These are phyloP conservation scores for Dipodomys spectabilis DNA, from an alignment of 2,113 vertebrate species.

Conservation along the genomic window DNA sequence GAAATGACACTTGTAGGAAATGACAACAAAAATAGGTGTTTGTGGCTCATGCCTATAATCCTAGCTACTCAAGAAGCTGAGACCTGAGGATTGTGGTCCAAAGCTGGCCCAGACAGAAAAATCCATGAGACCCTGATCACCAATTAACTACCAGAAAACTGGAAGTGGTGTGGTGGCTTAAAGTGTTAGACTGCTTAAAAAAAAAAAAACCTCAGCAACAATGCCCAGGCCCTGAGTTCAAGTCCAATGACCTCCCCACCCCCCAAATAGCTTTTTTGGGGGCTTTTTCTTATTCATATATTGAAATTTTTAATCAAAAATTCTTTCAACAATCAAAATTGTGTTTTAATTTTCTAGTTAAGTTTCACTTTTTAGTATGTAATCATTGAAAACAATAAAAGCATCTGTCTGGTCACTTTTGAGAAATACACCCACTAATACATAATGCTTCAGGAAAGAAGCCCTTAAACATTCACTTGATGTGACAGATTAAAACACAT, in stretches of 20 bases:
- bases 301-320: background rate
- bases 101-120: too few species aligned
- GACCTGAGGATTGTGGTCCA: too few species aligned
- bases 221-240: too few species aligned
- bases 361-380: background rate
- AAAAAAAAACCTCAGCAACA: too few species aligned
- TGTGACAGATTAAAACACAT: background rate
- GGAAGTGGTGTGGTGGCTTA: too few species aligned
- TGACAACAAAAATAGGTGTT: too few species aligned
- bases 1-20: background rate
- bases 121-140: too few species aligned
- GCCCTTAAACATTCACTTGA: background rate
- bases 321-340: background rate
- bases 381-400: conserved; percentile 9
- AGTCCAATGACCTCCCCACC: too few species aligned
- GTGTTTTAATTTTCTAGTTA: background rate
- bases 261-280: background rate
- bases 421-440: background rate
- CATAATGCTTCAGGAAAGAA: background rate
- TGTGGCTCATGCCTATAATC: too few species aligned
- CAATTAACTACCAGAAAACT: too few species aligned
- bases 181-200: too few species aligned
- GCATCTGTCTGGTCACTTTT: background rate
- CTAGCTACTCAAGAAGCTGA: too few species aligned
- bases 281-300: background rate